phyloP scores from a whole-genome alignment of 2,888 invertebrate species.

The Campoletis raptor region DNA sequence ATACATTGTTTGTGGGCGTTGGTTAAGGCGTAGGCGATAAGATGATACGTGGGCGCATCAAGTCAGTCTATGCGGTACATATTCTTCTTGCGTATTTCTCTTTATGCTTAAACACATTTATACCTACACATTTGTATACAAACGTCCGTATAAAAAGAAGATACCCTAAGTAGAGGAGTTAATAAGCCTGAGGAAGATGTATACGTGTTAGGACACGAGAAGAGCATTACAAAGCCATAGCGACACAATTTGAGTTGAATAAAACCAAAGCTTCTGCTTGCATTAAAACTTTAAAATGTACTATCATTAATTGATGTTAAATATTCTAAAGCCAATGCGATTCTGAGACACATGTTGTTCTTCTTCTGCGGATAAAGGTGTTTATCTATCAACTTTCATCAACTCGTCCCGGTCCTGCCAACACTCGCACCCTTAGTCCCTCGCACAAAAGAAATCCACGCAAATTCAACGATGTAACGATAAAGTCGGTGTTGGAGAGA shows the following conservation, averaged over 20 bases:
- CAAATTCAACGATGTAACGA: conserved; percentile 24
- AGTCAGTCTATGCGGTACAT: conserved; percentile 43
- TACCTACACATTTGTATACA: not conserved
- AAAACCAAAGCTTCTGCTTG: not conserved
- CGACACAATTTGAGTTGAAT: conserved; percentile 32
- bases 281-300: conserved; percentile 10
- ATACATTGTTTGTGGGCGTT: conserved; percentile 54
- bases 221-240: conserved; percentile 44
- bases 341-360: not conserved
- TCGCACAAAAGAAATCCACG: conserved; percentile 1
- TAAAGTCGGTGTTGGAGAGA: conserved; percentile 15
- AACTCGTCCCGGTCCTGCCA: not conserved
- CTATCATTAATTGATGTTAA: conserved; percentile 3
- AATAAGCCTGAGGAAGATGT: conserved; percentile 47
- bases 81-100: conserved; percentile 38
- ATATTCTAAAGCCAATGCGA: not conserved
- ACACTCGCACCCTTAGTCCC: conserved; percentile 4
- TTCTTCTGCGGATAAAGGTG: not conserved
- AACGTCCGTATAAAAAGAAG: not conserved
- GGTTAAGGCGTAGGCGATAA: conserved; percentile 54
- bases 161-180: conserved; percentile 28
- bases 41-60: conserved; percentile 56
- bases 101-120: not conserved
- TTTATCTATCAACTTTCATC: not conserved
- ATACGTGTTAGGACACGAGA: not conserved